A percentile compares a stretch with the other conserved stretches of the same genome.
Evolutionary conservation across 2,888 invertebrate species (phyloP).

Genomic region (Cataglyphis cursor): DNA sequence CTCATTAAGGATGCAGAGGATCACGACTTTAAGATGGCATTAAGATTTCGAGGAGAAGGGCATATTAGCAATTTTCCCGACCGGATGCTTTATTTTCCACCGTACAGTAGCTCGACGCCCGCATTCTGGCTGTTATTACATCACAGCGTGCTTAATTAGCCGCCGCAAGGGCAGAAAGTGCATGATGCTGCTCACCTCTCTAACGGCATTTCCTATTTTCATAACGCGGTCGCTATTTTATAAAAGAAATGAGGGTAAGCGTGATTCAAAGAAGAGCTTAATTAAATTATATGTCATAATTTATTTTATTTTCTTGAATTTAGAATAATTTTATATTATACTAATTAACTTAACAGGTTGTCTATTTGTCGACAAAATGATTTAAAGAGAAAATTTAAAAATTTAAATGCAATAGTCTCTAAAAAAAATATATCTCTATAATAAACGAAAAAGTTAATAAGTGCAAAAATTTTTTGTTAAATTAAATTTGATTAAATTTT

Average conservation of each 20-base stretch:
- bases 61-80: conserved; percentile 47
- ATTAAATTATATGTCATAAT: neutral
- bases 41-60: neutral
- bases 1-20: neutral
- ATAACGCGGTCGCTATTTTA: conserved; percentile 25
- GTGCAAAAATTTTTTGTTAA: neutral
- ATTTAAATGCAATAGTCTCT: too few species aligned
- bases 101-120: conserved; percentile 62
- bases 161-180: conserved; percentile 27
- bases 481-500: neutral
- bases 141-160: conserved; percentile 60
- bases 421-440: too few species aligned
- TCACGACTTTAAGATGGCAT: neutral
- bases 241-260: neutral
- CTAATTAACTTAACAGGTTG: neutral
- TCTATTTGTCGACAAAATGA: neutral
- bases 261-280: neutral
- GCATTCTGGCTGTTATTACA: conserved; percentile 60
- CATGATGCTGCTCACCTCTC: neutral
- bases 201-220: conserved; percentile 40
- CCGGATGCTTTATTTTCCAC: conserved; percentile 73
- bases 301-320: neutral
- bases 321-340: neutral
- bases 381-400: neutral
- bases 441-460: neutral